Base-by-base conservation (phyloP, 53 echinoderm and acorn worm genomes). In the Echinarachnius parma region DNA sequence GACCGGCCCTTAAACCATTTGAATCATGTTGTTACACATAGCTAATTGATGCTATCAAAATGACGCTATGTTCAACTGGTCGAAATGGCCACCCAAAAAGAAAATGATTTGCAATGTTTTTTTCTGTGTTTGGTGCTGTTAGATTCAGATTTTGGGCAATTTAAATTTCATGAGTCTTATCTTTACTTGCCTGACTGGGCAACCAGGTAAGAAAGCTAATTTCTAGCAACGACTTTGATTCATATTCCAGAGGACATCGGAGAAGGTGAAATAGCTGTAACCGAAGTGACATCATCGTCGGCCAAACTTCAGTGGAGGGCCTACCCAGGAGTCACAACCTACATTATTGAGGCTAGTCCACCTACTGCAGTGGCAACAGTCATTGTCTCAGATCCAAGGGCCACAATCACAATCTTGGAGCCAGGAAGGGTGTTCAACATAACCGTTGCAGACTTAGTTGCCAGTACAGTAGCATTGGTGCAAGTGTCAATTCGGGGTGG, bases 171-270 rank as follows among this genome's bases (percentile, higher is more conserved):
- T n/a, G n/a, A n/a, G n/a, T n/a, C n/a, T n/a, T n/a, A n/a, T n/a
- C n/a, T n/a, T n/a, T n/a, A n/a, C n/a, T n/a, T n/a, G n/a, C n/a
- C n/a, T n/a, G n/a, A n/a, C n/a, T n/a, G n/a, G n/a, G n/a, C n/a
- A n/a, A n/a, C n/a, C n/a, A n/a, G n/a, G n/a, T n/a, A n/a, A n/a
- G n/a, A n/a, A n/a, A n/a, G n/a, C n/a, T n/a, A n/a, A n/a, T n/a
- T n/a, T n/a, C n/a, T n/a, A n/a, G n/a, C n/a, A n/a, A n/a, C n/a
- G n/a, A n/a, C n/a, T n/a, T n/a, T n/a, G n/a, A n/a, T n/a, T n/a
- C 33, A 60, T 28, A 14, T 19, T 31, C 44, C 65, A 65, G 65
- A 46, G 7, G 45, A 44, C 39, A 46, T 65, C 8, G 46, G 46
- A n/a, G 47, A 2, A 1, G 65, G 65, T 5, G 30, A 15, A 25